Evolutionary conservation across 1,140 invertebrate species (phyloP), one percentile per base, ranked within the genome.

Genomic region (Drosophila pectinifera): DNA sequence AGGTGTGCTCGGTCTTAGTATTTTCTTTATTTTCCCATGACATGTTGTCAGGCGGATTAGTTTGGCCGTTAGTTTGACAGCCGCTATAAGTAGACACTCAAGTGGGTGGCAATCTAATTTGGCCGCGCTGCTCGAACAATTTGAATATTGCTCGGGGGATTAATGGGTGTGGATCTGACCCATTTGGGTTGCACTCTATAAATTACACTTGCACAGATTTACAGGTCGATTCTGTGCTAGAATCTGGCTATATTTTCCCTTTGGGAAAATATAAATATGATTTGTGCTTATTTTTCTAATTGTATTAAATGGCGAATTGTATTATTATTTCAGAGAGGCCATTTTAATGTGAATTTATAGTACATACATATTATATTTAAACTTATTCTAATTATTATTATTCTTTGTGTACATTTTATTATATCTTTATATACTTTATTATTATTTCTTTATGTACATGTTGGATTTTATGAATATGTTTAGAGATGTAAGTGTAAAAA

Each of bases 11-110:
- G 1, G 28, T 41, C 14, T 18, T 34, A 5, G 20, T 54, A 43
- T 74, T 63, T 74, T 51, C 49, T 24, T 58, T 55, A 46, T 34
- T 65, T 62, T 62, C 22, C 26, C 28, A 24, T 67, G 72, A 76
- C 73, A 76, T 20, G 53, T 67, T 76, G 73, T 65, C 73, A 74
- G 61, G 39, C 51, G 73, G 73, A 76, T 76, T 76, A 76, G 73
- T 65, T 57, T 38, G 72, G 45, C 73, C 72, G 73, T 76, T 76
- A 58, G 73, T 58, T 75, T 76, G 73, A 76, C 73, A 75, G 72
- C 34, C 72, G 53, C 59, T 64, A 57, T 56, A 49, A 62, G 38
- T 51, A 63, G 43, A 53, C 20, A 39, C 39, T 49, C 46, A 45
- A 56, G 43, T 65, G 42, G 70, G 70, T 55, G 51, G 38, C 59